Conservation (phyloP, 2,888 invertebrate genomes). For the Mesopsocus fuscifrons region DNA sequence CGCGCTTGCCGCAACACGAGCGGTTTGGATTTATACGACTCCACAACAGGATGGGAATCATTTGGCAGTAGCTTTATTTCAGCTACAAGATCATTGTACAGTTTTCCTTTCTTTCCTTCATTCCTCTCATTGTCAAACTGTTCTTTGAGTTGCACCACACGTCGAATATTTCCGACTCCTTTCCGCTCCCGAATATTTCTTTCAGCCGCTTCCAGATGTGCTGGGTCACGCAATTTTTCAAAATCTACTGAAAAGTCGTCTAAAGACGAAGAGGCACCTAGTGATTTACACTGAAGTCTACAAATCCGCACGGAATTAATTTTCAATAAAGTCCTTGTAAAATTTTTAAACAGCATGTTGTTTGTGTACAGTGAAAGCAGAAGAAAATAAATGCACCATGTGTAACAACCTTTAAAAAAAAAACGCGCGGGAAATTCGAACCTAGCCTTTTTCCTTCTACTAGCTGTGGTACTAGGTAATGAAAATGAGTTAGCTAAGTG, state of each 20-base stretch:
- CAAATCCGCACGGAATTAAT: not conserved
- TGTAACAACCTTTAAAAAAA: too few species aligned
- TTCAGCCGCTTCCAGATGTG: slow-evolving; percentile 37
- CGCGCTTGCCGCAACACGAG: slow-evolving; percentile 33
- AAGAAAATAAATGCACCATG: too few species aligned
- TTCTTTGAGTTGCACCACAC: slow-evolving; percentile 29
- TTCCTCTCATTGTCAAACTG: slow-evolving; percentile 21
- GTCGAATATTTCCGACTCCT: slow-evolving; percentile 43
- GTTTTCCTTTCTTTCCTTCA: slow-evolving; percentile 18
- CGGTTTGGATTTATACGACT: slow-evolving; percentile 36
- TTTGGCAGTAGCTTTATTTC: slow-evolving; percentile 59
- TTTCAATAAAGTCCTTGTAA: not conserved
- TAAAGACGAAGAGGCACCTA: not conserved
- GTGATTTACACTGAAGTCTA: not conserved
- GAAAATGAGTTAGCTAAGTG: too few species aligned
- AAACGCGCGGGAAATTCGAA: too few species aligned
- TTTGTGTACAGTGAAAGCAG: too few species aligned
- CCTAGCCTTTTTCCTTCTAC: too few species aligned
- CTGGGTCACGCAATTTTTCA: slow-evolving; percentile 42
- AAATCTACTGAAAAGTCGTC: slow-evolving; percentile 24
- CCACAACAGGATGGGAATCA: slow-evolving; percentile 44
- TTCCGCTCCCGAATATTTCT: slow-evolving; percentile 45
- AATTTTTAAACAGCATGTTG: not conserved
- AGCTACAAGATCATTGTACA: slow-evolving; percentile 26
- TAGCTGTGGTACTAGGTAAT: too few species aligned